Conservation (phyloP, 2,888 invertebrate species). For the Mallateleia sp. region DNA sequence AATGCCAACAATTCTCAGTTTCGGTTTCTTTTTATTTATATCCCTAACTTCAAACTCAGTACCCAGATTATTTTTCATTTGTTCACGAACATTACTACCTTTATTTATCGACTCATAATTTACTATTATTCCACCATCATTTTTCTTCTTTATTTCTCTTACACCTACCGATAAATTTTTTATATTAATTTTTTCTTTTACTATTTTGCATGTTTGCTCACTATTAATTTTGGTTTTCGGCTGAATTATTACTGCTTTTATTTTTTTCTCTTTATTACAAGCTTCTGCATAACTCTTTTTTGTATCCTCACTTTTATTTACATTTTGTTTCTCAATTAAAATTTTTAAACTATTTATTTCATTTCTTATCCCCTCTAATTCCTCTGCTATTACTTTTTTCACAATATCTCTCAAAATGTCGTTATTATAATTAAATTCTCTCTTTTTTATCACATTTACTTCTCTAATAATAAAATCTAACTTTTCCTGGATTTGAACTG, state of each 20-base stretch:
- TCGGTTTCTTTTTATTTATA: constrained; percentile 9
- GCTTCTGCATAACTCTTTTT: neutral
- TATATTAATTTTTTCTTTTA: constrained; percentile 12
- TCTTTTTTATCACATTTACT: too few relatives aligned
- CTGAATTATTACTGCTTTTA: constrained; percentile 9
- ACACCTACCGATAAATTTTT: constrained; percentile 15
- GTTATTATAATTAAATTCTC: too few relatives aligned
- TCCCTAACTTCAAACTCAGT: neutral
- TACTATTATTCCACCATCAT: neutral
- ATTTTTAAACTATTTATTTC: constrained; percentile 1
- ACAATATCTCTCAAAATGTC: neutral
- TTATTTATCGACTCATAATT: neutral
- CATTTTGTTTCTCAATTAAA: neutral
- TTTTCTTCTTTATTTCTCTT: neutral
- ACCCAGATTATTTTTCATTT: neutral
- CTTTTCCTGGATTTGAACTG: too few relatives aligned
- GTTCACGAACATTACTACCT: neutral
- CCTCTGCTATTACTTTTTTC: neutral
- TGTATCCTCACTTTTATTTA: too few relatives aligned
- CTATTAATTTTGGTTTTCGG: neutral
- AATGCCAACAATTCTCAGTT: constrained; percentile 22
- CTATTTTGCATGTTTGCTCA: neutral
- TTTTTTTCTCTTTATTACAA: constrained; percentile 4
- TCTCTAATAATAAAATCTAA: too few relatives aligned
- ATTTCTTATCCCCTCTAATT: constrained; percentile 1